phyloP scores from a whole-genome alignment of 2,113 vertebrate genomes.

The Recurvirostra avosetta region DNA sequence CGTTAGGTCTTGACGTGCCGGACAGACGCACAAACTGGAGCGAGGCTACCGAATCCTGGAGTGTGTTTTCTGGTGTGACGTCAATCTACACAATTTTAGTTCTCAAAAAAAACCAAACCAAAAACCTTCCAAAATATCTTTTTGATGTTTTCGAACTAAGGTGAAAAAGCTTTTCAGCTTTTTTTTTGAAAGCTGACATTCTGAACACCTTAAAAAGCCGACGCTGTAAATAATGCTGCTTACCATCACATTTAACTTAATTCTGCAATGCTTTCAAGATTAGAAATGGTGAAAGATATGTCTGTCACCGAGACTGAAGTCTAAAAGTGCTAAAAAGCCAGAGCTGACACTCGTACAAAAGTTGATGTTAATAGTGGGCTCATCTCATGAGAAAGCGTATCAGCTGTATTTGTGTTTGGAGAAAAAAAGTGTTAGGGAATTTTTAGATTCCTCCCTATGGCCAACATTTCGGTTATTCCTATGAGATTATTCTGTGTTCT shows the following conservation, averaged over 20 bases:
- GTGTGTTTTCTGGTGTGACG: not conserved
- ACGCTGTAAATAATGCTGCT: not conserved
- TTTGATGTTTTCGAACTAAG: not conserved
- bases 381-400: not conserved
- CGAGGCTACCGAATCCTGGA: not conserved
- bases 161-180: not conserved
- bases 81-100: not conserved
- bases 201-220: not conserved
- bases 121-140: not conserved
- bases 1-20: not conserved
- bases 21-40: not conserved
- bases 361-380: not conserved
- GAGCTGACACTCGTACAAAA: not conserved
- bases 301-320: not conserved
- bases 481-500: not conserved
- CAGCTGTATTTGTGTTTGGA: not conserved
- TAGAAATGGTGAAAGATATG: not conserved
- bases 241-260: not conserved
- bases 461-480: not conserved
- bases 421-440: not conserved
- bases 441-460: not conserved
- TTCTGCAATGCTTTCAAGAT: not conserved
- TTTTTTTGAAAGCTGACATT: not conserved
- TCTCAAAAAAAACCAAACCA: not conserved
- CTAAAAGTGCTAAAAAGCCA: constrained; percentile 14